Base-by-base conservation (phyloP, 2,797 vertebrate genomes). In the Gila robusta region DNA sequence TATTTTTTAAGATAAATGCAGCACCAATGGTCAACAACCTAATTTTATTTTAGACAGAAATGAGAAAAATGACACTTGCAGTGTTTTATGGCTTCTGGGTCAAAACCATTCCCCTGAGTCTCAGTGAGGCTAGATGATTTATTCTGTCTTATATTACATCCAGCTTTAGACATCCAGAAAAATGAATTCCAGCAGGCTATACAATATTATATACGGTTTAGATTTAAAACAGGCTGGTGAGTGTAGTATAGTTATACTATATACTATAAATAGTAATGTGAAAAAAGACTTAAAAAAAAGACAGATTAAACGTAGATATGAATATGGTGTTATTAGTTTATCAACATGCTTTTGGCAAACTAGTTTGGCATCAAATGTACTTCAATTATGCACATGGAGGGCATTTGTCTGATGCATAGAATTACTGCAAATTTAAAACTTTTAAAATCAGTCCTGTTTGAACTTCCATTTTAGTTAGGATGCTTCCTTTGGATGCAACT, bases 71-170 rank as follows among this genome's bases (percentile, higher is more conserved):
- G 3, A 32, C 17, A 19, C 49, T 71, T 35, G 16, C 14, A 19
- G 17, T 59, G 52, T 73, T 82, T 83, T 64, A 83, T 83, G 21
- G 56, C 28, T 16, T 83, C 39, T n/a, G 41, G 71, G 28, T 64
- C 39, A 77, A 77, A 77, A 83, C 54, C 44, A 35, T 77, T 67
- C 44, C 82, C 28, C 12, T 52, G 41, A 56, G 69, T 37, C 39
- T 35, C 56, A 49, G 26, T 32, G 19, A 35, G 12, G 19, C 41
- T 49, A 64, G 19, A 74, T 74, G 19, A 76, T 37, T 64, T 39
- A 83, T 66, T 76, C 26, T 37, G 56, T 52, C 8, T 74, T 49
- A 62, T 64, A 64, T 83, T 72, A 41, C 52, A 47, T 32, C 56
- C 12, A 76, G 39, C 56, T 59, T 44, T 11, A 44, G 54, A 39